Conservation (phyloP, 2,888 invertebrate genomes). For the Charanyca ferruginea region DNA sequence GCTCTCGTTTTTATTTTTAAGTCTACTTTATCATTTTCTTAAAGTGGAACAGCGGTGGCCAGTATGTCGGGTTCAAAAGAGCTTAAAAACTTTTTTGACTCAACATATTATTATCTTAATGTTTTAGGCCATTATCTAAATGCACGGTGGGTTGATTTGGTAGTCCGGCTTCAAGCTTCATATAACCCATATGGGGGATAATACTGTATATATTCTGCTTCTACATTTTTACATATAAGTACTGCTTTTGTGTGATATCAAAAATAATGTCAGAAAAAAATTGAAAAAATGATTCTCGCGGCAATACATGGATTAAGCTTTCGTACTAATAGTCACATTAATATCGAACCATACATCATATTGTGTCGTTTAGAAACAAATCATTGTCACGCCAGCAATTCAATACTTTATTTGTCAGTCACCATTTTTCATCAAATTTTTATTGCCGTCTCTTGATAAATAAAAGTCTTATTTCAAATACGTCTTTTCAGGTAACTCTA, state of each 20-base stretch:
- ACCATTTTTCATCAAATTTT: conserved; percentile 23
- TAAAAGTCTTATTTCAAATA: conserved; percentile 22
- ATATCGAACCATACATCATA: conserved; percentile 13
- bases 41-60: background rate
- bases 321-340: conserved; percentile 28
- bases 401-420: conserved; percentile 1
- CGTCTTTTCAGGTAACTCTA: conserved; percentile 81
- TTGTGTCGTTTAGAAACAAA: conserved; percentile 23
- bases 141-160: background rate
- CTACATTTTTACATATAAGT: conserved; percentile 40
- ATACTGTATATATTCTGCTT: conserved; percentile 37
- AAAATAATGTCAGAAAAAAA: background rate
- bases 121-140: background rate
- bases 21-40: background rate
- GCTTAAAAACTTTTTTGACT: background rate
- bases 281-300: conserved; percentile 26
- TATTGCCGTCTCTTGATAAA: background rate
- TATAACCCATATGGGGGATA: conserved; percentile 14
- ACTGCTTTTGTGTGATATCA: conserved; percentile 30
- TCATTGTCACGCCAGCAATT: conserved; percentile 47
- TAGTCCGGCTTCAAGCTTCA: conserved; percentile 2
- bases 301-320: conserved; percentile 34
- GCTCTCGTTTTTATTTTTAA: background rate
- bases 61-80: background rate
- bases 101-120: background rate